Evolutionary conservation across 2,113 vertebrate genomes (phyloP), one percentile per base, ranked within the genome.

Genomic region (Struthidea cinerea): DNA sequence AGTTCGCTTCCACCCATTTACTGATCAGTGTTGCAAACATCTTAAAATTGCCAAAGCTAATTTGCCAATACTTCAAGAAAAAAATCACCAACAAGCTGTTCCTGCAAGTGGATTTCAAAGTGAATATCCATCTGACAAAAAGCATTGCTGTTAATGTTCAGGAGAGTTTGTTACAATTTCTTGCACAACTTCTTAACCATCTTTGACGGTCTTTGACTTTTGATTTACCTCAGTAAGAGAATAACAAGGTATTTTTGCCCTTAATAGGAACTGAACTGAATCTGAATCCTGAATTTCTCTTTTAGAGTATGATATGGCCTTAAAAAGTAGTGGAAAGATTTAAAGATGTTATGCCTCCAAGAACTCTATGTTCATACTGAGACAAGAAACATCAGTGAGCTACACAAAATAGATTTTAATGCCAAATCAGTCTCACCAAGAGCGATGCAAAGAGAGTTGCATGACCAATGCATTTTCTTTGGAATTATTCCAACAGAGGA

Each of bases 401-500:
- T 77, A 94, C 57, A 84, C 70, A 95, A 83, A 96, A 95, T n/a
- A 95, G 82, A 90, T 91, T 94, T 94, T 96, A 95, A 96, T 91
- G 84, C 67, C 95, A 96, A 94, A 94, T 96, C 89, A 87, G 88
- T 91, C 94, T 85, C 87, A 93, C 46, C 46, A 93, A 87, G 78
- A 90, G 85, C 17, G 1, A 95, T 74, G 75, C 70, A 96, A 74
- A 94, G 56, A 89, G 74, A 97, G 89, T 84, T 83, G 82, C 70
- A 96, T 63, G 87, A 95, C 93, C 91, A 95, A 89, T 91, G 78
- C 71, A 94, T 97, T 94, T 96, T 79, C 90, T 77, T 96, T 91
- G 87, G 93, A 95, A 93, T 94, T 93, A 94, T 73, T 91, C 74
- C 94, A 96, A 85, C 53, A 90, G 53, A 88, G 21, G 70, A 94